Percentiles rank a stretch among this genome's conserved stretches.
These are phyloP conservation scores for Holothuria scabra DNA, from an alignment of 53 echinoderm and acorn worm genomes.

Conservation along the genomic window DNA sequence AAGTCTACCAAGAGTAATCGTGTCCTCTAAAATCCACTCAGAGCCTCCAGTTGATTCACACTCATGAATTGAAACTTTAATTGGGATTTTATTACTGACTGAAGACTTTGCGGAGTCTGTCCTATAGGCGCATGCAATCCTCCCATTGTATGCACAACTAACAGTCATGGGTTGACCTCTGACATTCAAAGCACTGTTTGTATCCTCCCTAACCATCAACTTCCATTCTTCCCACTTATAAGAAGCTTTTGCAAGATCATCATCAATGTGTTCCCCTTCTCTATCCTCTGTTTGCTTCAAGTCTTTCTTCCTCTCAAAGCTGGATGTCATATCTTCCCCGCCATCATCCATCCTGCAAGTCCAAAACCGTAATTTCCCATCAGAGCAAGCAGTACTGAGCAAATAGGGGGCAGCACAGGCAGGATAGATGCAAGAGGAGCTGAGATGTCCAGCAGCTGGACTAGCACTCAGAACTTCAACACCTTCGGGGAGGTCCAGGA, in stretches of 20 bases:
- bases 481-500: constrained; percentile 75
- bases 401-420: constrained; percentile 83
- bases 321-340: constrained; percentile 47
- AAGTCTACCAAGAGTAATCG: constrained; percentile 74
- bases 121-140: constrained; percentile 86
- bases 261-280: constrained; percentile 36
- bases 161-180: constrained; percentile 79
- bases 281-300: constrained; percentile 25
- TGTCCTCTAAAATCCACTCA: constrained; percentile 95
- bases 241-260: constrained; percentile 65
- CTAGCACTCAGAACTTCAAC: constrained; percentile 86
- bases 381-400: constrained; percentile 90
- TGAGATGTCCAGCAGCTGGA: constrained; percentile 98
- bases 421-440: constrained; percentile 94
- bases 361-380: constrained; percentile 98
- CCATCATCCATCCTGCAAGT: constrained; percentile 74
- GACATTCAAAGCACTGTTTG: constrained; percentile 73
- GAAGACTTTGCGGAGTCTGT: constrained; percentile 33
- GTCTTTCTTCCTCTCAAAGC: constrained; percentile 54
- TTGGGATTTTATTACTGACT: constrained; percentile 47
- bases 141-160: constrained; percentile 94
- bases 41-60: constrained; percentile 97
- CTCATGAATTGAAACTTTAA: constrained; percentile 83
- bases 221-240: constrained; percentile 97
- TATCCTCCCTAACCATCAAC: constrained; percentile 75